These are phyloP conservation scores for Acanthornis magna DNA, from an alignment of 2,797 vertebrate genomes.

Conservation along the genomic window DNA sequence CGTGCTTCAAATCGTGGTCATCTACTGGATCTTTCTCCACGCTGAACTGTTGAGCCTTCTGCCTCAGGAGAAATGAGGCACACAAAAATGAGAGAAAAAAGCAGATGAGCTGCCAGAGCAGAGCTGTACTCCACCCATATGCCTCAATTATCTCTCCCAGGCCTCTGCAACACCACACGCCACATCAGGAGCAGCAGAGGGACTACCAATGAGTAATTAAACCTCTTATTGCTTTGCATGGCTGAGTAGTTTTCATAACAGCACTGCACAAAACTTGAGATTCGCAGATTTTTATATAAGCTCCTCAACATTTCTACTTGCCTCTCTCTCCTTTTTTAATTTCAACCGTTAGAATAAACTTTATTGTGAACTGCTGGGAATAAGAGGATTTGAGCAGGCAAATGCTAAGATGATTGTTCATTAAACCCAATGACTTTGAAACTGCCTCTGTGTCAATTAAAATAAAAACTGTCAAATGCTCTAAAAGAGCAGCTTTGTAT, in stretches of 20 bases:
- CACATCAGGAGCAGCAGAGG: conserved; percentile 46
- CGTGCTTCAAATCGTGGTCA: background rate
- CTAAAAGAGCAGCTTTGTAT: conserved; percentile 64
- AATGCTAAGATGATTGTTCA: conserved; percentile 63
- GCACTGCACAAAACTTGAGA: conserved; percentile 25
- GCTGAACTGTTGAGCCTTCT: background rate
- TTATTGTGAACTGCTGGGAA: conserved; percentile 51
- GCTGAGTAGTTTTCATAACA: conserved; percentile 55
- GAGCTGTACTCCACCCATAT: conserved; percentile 23
- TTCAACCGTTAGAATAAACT: conserved; percentile 58
- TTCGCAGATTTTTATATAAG: conserved; percentile 52
- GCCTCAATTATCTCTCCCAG: conserved; percentile 65
- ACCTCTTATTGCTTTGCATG: conserved; percentile 40
- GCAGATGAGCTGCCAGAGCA: conserved; percentile 16
- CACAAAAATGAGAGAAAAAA: background rate
- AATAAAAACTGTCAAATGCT: conserved; percentile 58
- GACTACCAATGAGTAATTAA: conserved; percentile 34
- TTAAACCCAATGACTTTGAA: conserved; percentile 63
- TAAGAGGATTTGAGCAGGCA: conserved; percentile 36
- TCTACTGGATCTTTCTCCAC: background rate
- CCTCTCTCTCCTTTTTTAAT: conserved; percentile 62
- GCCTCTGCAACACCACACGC: conserved; percentile 31
- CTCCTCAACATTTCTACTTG: conserved; percentile 57
- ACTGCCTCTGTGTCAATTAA: conserved; percentile 57
- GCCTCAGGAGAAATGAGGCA: background rate